phyloP scores from a whole-genome alignment of 2,888 invertebrate genomes.

The Siphlonurus alternatus region DNA sequence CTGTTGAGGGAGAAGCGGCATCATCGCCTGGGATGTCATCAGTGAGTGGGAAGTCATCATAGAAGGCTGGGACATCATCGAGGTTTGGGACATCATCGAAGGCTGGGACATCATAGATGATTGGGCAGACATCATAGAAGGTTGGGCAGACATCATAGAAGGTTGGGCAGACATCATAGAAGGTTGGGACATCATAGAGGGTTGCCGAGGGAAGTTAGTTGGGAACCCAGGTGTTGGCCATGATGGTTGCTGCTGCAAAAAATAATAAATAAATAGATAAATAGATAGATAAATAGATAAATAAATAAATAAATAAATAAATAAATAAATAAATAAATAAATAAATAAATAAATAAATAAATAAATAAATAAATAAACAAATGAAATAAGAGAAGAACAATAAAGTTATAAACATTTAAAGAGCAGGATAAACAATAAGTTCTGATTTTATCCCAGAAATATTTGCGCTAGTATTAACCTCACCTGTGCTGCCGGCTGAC shows the following conservation, averaged over 20 bases:
- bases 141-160: not conserved
- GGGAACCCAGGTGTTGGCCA: not conserved
- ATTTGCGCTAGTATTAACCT: no score
- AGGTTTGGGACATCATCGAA: not conserved
- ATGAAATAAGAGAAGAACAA: no score
- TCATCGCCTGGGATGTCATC: not conserved
- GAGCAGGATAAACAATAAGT: no score
- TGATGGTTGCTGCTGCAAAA: no score
- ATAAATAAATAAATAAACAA: no score
- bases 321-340: no score
- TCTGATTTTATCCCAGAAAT: no score
- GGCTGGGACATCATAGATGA: not conserved
- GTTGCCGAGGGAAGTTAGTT: not conserved
- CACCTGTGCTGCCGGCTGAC: not conserved
- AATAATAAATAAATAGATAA: no score
- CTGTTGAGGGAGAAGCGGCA: not conserved
- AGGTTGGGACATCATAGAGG: not conserved
- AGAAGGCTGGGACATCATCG: not conserved
- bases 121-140: not conserved
- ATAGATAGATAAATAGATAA: no score
- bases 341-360: no score
- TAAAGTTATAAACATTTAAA: no score
- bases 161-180: not conserved
- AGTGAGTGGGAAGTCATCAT: not conserved
- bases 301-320: no score